phyloP scores from a whole-genome alignment of 53 echinoderm and acorn worm genomes.

The Mesocentrotus franciscanus region DNA sequence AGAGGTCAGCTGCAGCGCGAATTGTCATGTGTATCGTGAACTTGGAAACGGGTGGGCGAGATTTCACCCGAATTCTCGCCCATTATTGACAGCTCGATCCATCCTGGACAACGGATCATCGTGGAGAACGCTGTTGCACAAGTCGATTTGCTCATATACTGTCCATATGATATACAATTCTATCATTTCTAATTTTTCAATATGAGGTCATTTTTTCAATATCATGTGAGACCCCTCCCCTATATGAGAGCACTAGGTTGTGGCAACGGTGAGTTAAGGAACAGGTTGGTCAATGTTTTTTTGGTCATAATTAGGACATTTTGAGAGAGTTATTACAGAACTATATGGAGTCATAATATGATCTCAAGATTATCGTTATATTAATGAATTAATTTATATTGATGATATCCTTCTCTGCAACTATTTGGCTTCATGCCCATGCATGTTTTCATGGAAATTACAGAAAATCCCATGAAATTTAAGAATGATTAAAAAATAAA shows the following conservation, averaged over 20 bases:
- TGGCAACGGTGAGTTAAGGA: no score
- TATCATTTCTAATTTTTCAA: no score
- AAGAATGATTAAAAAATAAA: not conserved
- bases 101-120: not conserved
- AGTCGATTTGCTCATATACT: not conserved
- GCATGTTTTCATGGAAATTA: no score
- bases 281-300: not conserved
- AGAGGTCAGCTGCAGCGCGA: not conserved
- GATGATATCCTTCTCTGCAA: no score
- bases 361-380: no score
- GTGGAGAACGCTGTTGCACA: not conserved
- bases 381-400: no score
- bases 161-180: no score
- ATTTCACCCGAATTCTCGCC: not conserved
- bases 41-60: constrained; percentile 1
- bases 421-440: not conserved
- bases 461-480: not conserved
- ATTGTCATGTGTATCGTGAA: not conserved
- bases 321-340: no score
- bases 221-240: no score
- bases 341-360: no score
- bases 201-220: not conserved
- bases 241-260: no score
- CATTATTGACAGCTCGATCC: not conserved
- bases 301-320: no score